Conservation (phyloP, 2,113 vertebrate species). For the Nanorana parkeri region DNA sequence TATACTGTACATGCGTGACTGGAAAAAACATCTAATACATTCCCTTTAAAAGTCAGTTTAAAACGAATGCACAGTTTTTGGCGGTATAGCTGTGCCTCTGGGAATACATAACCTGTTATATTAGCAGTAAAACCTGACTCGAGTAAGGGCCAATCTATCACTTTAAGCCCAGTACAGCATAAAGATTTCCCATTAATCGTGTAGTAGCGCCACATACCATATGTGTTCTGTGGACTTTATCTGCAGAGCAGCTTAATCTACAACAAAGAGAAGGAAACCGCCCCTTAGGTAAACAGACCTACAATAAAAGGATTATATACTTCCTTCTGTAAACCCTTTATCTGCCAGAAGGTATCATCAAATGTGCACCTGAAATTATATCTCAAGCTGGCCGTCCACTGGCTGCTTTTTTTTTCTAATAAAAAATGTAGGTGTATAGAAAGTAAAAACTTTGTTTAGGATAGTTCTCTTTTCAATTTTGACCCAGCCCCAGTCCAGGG, state of each 20-base stretch:
- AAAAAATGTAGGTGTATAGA: too few species aligned
- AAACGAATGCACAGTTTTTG: neutral
- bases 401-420: too few species aligned
- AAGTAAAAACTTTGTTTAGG: too few species aligned
- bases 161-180: neutral
- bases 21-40: too few species aligned
- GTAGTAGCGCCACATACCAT: slow-evolving; percentile 8
- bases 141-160: neutral
- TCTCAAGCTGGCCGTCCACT: too few species aligned
- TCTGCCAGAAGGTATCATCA: neutral
- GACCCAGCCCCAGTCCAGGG: too few species aligned
- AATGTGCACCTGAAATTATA: too few species aligned
- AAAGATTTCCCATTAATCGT: neutral
- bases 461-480: too few species aligned
- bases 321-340: neutral
- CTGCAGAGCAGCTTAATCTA: slow-evolving; percentile 4
- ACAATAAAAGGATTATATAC: neutral
- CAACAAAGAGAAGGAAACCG: neutral
- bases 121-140: slow-evolving; percentile 2
- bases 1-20: too few species aligned
- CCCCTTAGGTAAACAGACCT: slow-evolving; percentile 12
- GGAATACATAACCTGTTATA: neutral
- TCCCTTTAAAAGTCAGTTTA: neutral
- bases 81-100: neutral
- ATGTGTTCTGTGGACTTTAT: slow-evolving; percentile 20